phyloP scores from a whole-genome alignment of 2,888 invertebrate species.

The Nysson spinosus region DNA sequence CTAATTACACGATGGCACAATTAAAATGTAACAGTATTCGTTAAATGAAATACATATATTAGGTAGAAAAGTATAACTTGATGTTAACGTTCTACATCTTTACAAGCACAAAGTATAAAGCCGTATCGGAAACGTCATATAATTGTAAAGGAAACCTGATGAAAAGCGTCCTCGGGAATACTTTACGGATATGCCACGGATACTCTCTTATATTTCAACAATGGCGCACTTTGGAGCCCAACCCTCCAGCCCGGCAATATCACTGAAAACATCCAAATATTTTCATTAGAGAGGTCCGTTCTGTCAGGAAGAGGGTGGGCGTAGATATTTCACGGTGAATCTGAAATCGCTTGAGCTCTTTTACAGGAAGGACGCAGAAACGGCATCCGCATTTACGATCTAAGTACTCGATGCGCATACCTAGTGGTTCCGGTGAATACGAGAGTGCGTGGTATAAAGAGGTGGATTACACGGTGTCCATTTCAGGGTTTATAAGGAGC shows the following conservation, averaged over 20 bases:
- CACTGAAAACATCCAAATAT: slow-evolving; percentile 67
- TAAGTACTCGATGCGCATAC: slow-evolving; percentile 32
- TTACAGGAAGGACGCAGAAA: slow-evolving; percentile 6
- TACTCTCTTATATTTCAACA: no score
- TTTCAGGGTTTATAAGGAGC: slow-evolving; percentile 66
- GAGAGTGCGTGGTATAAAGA: slow-evolving; percentile 62
- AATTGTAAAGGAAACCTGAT: no score
- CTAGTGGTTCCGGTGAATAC: slow-evolving; percentile 41
- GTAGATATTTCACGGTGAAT: slow-evolving; percentile 43
- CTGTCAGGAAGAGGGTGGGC: slow-evolving; percentile 18
- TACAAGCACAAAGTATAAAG: no score
- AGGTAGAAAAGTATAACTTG: no score
- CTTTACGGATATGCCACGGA: no score
- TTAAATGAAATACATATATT: no score
- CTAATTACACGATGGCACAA: no score
- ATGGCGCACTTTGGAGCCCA: slow-evolving; percentile 22
- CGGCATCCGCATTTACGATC: slow-evolving; percentile 32
- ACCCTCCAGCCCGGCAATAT: slow-evolving; percentile 47
- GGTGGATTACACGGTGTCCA: slow-evolving; percentile 75
- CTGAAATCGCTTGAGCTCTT: slow-evolving; percentile 30
- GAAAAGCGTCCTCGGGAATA: no score
- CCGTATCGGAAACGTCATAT: no score
- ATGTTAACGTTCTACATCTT: no score
- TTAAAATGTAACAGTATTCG: no score
- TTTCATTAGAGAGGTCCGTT: slow-evolving; percentile 57